Conservation (phyloP, 1,140 invertebrate genomes). For the Mercenaria mercenaria region DNA sequence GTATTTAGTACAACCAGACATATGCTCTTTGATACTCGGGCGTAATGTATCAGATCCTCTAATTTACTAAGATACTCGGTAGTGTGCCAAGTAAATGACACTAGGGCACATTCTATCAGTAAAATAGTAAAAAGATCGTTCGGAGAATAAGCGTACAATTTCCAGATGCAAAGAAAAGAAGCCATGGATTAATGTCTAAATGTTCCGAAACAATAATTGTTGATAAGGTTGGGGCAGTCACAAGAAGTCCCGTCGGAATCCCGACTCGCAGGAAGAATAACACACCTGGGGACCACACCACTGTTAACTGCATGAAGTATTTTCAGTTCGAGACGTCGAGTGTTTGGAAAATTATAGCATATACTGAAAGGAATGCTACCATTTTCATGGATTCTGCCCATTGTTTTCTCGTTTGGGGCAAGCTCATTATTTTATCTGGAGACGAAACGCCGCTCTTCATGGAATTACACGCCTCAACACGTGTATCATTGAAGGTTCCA, state of each 20-base stretch:
- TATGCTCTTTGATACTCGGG: not conserved
- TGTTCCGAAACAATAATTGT: not conserved
- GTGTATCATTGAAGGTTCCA: too few species aligned
- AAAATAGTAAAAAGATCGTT: not conserved
- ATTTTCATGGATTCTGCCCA: too few species aligned
- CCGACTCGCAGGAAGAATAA: not conserved
- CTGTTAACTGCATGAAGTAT: not conserved
- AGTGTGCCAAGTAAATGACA: not conserved
- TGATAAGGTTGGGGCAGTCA: not conserved
- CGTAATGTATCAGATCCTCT: not conserved
- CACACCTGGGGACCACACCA: not conserved
- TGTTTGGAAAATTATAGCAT: not conserved
- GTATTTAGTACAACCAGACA: not conserved
- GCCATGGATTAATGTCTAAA: not conserved
- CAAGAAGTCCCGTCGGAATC: not conserved
- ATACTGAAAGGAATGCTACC: not conserved
- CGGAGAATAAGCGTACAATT: not conserved
- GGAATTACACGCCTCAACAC: too few species aligned
- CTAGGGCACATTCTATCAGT: not conserved
- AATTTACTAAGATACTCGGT: not conserved
- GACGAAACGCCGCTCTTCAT: too few species aligned
- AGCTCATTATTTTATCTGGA: too few species aligned
- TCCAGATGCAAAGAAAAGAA: not conserved
- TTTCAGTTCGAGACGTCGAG: not conserved
- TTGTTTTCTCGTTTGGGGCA: too few species aligned